Conservation (phyloP, 2,797 vertebrate species). For the Phoebastria nigripes region DNA sequence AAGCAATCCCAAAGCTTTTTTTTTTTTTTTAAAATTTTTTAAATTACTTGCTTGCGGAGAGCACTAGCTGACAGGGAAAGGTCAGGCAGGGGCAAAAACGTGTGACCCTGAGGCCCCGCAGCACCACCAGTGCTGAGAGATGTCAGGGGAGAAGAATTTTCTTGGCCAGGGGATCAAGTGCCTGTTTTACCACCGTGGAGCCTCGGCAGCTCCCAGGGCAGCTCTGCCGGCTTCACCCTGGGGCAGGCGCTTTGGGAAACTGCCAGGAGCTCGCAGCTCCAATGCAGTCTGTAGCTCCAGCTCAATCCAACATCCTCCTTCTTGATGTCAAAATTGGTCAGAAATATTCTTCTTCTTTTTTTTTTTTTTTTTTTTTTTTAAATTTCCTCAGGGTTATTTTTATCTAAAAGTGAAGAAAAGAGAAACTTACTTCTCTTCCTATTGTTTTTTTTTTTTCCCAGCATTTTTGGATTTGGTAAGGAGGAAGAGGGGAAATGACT, state of each 20-base stretch:
- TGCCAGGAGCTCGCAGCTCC: rapidly evolving
- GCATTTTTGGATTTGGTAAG: background rate
- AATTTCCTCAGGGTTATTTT: background rate
- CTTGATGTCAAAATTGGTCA: background rate
- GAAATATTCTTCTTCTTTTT: background rate
- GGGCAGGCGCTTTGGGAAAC: background rate
- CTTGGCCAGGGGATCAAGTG: rapidly evolving
- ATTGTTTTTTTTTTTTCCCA: background rate
- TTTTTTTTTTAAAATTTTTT: background rate
- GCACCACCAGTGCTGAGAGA: background rate
- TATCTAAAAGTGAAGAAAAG: slow-evolving; percentile 36
- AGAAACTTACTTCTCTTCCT: slow-evolving; percentile 20
- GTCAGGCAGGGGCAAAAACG: background rate
- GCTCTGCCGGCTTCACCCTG: background rate
- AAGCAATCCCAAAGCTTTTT: background rate
- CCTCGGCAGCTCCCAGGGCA: background rate
- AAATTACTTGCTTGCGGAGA: background rate
- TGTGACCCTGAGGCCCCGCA: rapidly evolving
- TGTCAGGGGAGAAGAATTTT: background rate
- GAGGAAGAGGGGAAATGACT: background rate
- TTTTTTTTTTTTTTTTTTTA: background rate
- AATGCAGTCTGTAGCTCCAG: background rate
- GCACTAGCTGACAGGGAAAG: background rate
- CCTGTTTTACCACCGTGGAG: rapidly evolving
- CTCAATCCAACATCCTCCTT: background rate